Base-by-base conservation (phyloP, 2,888 invertebrate genomes). In the Ophion ellenae region DNA sequence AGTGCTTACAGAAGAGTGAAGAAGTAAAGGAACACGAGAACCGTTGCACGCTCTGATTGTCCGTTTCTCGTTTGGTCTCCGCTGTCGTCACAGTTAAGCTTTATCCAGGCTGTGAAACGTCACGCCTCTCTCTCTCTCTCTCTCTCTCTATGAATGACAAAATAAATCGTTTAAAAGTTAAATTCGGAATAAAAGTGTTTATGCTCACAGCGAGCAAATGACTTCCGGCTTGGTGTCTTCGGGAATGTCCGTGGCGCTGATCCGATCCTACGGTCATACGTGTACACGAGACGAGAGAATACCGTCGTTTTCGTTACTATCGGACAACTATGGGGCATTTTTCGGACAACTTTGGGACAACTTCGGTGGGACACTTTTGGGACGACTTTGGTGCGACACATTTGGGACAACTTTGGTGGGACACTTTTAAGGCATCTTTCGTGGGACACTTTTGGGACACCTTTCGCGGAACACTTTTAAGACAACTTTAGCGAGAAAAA, bases 21-120 rank as follows among this genome's bases (percentile, higher is more conserved):
- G 1, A 57, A 73, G 45, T 20, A 57, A 63, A 53, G 81, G 24
- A 69, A 85, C 40, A 77, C 14, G 57, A 81, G 28, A 67, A 84
- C 80, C 81, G 73, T 81, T 70, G 63, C 76, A 67, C 67, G 81
- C 64, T 32, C 79, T 80, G 71, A 75, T 82, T 78, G 75, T 82
- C 71, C 59, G 81, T 9, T 53, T 71, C 64, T 73, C 40, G 69
- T 78, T 69, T 28, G 28, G 17, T 69, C 45, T 45, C 36, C 17
- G 66, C 73, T 32, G 36, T 71, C 83, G 85, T 83, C 82, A 76
- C 40, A 59, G 9, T 71, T 67, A 11, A 80, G 75, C 75, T 78
- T 53, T 36, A 57, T 32, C 28, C 67, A 73, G 28, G n/a, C 45
- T 11, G 14, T 14, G 69, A 57, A 75, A 14, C 20, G 61, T 53